Base-by-base conservation (phyloP, 2,888 invertebrate species). In the Euproctis similis region DNA sequence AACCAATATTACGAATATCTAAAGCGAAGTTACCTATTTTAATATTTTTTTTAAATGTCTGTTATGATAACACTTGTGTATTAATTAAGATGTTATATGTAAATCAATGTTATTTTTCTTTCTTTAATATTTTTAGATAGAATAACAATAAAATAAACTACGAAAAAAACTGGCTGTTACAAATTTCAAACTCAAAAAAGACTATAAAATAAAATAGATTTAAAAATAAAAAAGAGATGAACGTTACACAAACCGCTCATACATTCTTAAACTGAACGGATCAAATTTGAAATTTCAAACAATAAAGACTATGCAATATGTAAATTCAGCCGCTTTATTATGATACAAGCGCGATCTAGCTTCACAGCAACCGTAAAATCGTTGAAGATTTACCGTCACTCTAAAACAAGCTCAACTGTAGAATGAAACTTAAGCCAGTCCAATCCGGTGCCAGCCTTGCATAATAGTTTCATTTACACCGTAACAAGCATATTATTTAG, bases 401-500 rank as follows among this genome's bases (percentile, higher is more conserved):
- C 51, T 54, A 49, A 58, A 64, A 56, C 59, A 59, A 64, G 59
- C 63, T 59, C 54, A 44, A 57, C 53, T 58, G 42, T 53, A 63
- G 60, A 59, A 60, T 61, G 59, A 61, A 60, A 62, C 63, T 63
- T 56, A 61, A 65, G 54, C 59, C 50, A 47, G 53, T 53, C 46
- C 56, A 53, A 65, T 63, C 58, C 59, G 40, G 42, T 34, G 49
- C 44, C 46, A 46, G 48, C 50, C 59, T 53, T 59, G 56, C 54
- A 59, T 59, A 53, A 55, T 47, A 50, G 44, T 39, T 23, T 12
- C n/a, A 8, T 23, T 23, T 23, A 23, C 23, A 23, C 13, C 4
- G 9, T n/a, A 23, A 12, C 12, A n/a, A 23, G n/a, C n/a, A n/a
- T n/a, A n/a, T n/a, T n/a, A n/a, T n/a, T n/a, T n/a, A n/a, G n/a